These are phyloP conservation scores for Microplitis manilae DNA, from an alignment of 2,888 invertebrate genomes.

Conservation along the genomic window DNA sequence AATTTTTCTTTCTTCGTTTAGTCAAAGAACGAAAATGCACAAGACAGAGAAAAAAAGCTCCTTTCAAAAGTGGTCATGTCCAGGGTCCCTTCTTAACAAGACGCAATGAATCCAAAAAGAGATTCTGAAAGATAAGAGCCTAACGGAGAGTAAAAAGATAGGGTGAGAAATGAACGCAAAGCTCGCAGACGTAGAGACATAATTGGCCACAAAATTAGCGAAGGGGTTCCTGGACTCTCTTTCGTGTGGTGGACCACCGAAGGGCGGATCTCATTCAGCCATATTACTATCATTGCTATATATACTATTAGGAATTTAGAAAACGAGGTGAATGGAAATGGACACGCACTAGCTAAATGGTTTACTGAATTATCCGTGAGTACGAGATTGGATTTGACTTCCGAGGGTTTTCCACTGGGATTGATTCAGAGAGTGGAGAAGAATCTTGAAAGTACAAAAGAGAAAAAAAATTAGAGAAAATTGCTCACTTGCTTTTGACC, in stretches of 20 bases:
- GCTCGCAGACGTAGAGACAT: constrained; percentile 55
- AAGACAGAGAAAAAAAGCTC: background rate
- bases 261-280: constrained; percentile 37
- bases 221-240: constrained; percentile 58
- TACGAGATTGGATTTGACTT: constrained; percentile 64
- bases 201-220: constrained; percentile 65
- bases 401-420: constrained; percentile 47
- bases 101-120: constrained; percentile 29
- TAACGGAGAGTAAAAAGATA: constrained; percentile 36
- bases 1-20: constrained; percentile 9
- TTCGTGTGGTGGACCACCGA: constrained; percentile 59
- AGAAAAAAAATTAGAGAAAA: constrained; percentile 19
- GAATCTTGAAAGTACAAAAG: constrained; percentile 1
- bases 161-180: constrained; percentile 30
- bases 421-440: constrained; percentile 11
- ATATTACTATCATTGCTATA: constrained; percentile 12
- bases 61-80: constrained; percentile 19
- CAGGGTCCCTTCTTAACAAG: background rate
- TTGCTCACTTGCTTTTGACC: constrained; percentile 48
- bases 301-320: constrained; percentile 55
- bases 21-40: constrained; percentile 17
- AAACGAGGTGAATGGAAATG: constrained; percentile 60
- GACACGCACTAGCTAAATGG: constrained; percentile 61
- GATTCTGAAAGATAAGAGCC: constrained; percentile 31
- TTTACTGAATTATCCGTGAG: constrained; percentile 60